Base-by-base conservation (phyloP, 1,140 invertebrate genomes). In the Oedothorax gibbosus region DNA sequence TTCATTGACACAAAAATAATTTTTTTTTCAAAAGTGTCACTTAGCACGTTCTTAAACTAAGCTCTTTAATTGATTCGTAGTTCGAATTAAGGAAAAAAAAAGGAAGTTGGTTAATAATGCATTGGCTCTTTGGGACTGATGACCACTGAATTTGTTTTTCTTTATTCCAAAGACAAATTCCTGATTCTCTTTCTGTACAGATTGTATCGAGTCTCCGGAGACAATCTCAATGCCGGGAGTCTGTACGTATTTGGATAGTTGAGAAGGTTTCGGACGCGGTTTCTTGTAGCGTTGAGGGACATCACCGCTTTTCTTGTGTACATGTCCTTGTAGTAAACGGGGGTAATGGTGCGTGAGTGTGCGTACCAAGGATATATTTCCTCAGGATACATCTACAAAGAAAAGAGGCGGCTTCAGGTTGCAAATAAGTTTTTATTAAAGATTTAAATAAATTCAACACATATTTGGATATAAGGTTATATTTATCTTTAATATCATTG, bases 331-430 rank as follows among this genome's bases (percentile, higher is more conserved):
- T 73, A 75, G 20, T 84, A 84, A n/a, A 84, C 14, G 7, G 81
- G 81, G 6, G 57, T 66, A 20, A 84, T 56, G 11, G 18, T 75
- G n/a, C 71, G 49, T 35, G 80, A 73, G 20, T 83, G 51, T 7
- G 81, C 54, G n/a, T 84, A 84, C 81, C 71, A 84, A 10, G 81
- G 71, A 21, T 84, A 84, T 35, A 73, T 54, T 18, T 84, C 72
- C 35, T 84, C 81, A 18, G 81, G 81, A 57, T 84, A 76, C 81
- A 84, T 84, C 81, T 84, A 66, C 18, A 84, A 69, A 18, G 65
- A 49, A 72, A 72, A 79, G 11, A 82, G 53, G 68, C 69, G 54
- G 12, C 35, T 35, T 35, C 35, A 35, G 35, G 35, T 35, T 35
- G 35, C 2, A 2, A 35, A 35, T 2, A 35, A 35, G 35, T 35